Base-by-base conservation (phyloP, 2,888 invertebrate species). In the Tetheella fluctuosa region DNA sequence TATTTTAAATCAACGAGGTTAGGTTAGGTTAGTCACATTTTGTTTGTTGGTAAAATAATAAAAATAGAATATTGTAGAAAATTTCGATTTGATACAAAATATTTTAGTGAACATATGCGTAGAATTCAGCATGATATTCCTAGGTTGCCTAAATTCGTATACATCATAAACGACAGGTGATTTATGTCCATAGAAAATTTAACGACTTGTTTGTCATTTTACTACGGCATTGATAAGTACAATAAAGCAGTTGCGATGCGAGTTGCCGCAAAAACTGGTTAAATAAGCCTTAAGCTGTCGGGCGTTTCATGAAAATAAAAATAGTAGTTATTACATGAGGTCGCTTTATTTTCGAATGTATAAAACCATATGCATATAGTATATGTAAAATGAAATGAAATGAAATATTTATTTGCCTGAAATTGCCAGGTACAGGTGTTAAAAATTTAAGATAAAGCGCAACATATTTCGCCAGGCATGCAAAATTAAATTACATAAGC, bases 171-270 rank as follows among this genome's bases (percentile, higher is more conserved):
- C 69, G 68, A 66, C 64, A 64, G 71, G 62, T 83, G 84, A 85
- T 85, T 85, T 84, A 85, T 79, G 77, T 67, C 73, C 71, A 79
- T 79, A 80, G 80, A 79, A 68, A 78, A 77, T 76, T 81, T 84
- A 83, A 87, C 83, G 80, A 85, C 80, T 74, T 73, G 73, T 76
- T 78, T 79, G 79, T 80, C 76, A 84, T 83, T 84, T 86, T 81
- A 83, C 80, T 79, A 71, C 74, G 63, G 75, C 73, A 82, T 80
- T 80, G 83, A 79, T 83, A 79, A 82, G 77, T 72, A 81, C 80
- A 81, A 83, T 82, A 77, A 74, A 71, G 68, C 70, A 68, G 74
- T 72, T 73, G 73, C 70, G 76, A 72, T 70, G 71, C 68, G 48
- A 17, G 48, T 68, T 70, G 71, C 70, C 66, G 74, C 81, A 84